Evolutionary conservation across 2,113 vertebrate genomes (phyloP).

Genomic region (Psettodes erumei): DNA sequence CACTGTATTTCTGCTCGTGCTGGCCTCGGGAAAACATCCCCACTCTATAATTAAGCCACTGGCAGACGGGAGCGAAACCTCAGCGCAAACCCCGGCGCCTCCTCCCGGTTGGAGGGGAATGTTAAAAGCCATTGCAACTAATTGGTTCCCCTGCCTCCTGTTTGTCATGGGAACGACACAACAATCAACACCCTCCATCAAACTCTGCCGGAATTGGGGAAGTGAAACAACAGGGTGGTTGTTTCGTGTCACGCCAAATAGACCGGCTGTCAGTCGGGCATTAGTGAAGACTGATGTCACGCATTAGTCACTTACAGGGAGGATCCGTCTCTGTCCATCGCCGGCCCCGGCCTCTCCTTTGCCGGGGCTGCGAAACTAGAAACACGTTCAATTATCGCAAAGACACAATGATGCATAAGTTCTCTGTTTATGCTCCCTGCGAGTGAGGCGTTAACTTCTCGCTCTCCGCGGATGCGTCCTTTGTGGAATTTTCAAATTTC

Average conservation of each 20-base stretch:
- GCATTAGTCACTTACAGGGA: constrained; percentile 24
- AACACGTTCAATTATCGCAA: constrained; percentile 10
- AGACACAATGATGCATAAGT: background rate
- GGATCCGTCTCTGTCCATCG: background rate
- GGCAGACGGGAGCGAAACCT: constrained; percentile 46
- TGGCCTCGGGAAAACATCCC: constrained; percentile 67
- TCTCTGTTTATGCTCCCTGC: constrained; percentile 19
- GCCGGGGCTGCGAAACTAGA: too few relatives aligned
- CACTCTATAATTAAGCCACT: constrained; percentile 69
- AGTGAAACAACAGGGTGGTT: constrained; percentile 55
- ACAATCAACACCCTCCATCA: constrained; percentile 60
- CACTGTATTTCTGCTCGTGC: constrained; percentile 55
- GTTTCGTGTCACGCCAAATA: constrained; percentile 44
- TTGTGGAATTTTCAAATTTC: constrained; percentile 41
- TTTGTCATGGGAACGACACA: constrained; percentile 68
- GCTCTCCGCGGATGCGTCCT: constrained; percentile 13
- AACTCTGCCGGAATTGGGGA: constrained; percentile 20
- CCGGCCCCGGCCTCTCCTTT: too few relatives aligned
- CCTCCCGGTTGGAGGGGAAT: constrained; percentile 56
- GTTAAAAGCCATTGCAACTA: constrained; percentile 69
- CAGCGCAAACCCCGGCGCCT: constrained; percentile 36
- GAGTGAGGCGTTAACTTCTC: constrained; percentile 50
- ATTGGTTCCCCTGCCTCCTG: constrained; percentile 79
- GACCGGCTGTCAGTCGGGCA: constrained; percentile 48
- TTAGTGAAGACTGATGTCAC: constrained; percentile 68